These are phyloP conservation scores for Oncorhynchus clarkii DNA, from an alignment of 2,113 vertebrate genomes.

Conservation along the genomic window DNA sequence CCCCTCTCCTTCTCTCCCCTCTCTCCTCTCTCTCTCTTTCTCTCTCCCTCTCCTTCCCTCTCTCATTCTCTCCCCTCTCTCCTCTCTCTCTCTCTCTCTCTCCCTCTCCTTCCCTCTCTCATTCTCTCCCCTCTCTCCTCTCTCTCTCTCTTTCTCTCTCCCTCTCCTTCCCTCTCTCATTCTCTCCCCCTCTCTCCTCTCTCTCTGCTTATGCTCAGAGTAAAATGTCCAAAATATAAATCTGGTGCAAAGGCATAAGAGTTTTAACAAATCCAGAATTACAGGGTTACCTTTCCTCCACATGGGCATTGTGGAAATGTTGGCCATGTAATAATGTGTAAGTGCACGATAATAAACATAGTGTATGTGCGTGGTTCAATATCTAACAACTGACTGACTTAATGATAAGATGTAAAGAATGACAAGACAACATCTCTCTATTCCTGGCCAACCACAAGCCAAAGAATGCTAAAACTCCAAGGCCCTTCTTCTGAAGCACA, in stretches of 20 bases:
- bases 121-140: background rate
- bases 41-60: too few species aligned
- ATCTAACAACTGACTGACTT: too few species aligned
- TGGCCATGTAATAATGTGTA: conserved; percentile 43
- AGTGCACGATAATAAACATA: conserved; percentile 19
- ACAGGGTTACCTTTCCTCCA: too few species aligned
- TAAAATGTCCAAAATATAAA: background rate
- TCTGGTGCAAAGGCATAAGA: background rate
- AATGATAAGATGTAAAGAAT: background rate
- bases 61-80: background rate
- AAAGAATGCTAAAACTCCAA: background rate
- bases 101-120: too few species aligned
- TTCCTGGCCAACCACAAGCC: background rate
- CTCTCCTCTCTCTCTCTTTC: background rate
- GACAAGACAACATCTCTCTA: background rate
- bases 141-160: background rate
- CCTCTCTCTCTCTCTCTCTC: background rate
- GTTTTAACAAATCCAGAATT: background rate
- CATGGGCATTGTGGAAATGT: background rate
- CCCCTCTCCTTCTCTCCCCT: background rate
- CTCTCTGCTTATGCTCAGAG: background rate
- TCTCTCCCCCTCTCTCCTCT: background rate
- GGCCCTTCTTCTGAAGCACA: background rate
- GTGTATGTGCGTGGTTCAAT: too few species aligned
- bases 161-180: too few species aligned